Base-by-base conservation (phyloP, 1,140 invertebrate species). In the Drosophila burlai region DNA sequence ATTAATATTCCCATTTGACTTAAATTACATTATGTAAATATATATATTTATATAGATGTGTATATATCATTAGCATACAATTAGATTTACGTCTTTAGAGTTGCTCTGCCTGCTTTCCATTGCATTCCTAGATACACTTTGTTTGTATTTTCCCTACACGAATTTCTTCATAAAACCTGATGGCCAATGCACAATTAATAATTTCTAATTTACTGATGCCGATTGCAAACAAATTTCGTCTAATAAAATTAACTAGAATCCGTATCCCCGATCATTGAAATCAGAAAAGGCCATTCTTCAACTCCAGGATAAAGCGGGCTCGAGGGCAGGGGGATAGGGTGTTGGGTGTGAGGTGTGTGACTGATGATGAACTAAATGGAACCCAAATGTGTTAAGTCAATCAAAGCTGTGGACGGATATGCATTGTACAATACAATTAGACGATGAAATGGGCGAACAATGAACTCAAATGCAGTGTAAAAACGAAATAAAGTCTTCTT, bases 1-100 rank as follows among this genome's bases (percentile, higher is more conserved):
- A 87, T 87, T 87, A 90, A 87, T 89, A 90, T 89, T 87, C 81
- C 84, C 84, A 75, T 89, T 87, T 81, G 73, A 87, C 84, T 87
- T 87, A 87, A 81, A 71, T 59, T 87, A 89, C 57, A 84, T 81
- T 85, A 78, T 73, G 71, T 73, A 85, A 81, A 85, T 72, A 81
- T 82, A 76, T 83, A 76, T 84, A 76, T 80, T 85, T 84, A 73
- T 73, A 73, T 73, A 73, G 67, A 73, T 73, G 71, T 73, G 71
- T 78, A 78, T 78, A 78, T 78, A 78, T 78, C 64, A 78, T 78
- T 78, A 78, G 76, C 84, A 89, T 87, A 90, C 69, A 89, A 89
- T 87, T 90, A 89, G 68, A 89, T 89, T 87, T 87, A 87, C 84
- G 84, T 87, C 85, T 87, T 87, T 79, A 81, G 76, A 84, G 84